Percentiles rank a stretch among this genome's conserved stretches.
These are phyloP conservation scores for Selene dorsalis DNA, from an alignment of 2,797 vertebrate species.

Conservation along the genomic window DNA sequence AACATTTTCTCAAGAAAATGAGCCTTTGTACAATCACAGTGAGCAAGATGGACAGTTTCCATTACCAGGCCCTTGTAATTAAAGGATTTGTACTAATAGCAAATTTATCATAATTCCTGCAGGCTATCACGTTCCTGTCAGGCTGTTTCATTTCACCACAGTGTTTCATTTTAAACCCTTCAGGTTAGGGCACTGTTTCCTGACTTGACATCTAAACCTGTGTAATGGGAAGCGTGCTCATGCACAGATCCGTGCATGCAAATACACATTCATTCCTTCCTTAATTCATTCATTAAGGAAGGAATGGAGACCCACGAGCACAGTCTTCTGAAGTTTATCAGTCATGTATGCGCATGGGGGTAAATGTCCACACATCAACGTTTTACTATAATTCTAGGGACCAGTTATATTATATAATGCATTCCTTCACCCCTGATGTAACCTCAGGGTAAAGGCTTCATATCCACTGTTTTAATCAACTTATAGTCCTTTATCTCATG, in stretches of 20 bases:
- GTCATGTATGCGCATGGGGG: no score
- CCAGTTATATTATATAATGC: no score
- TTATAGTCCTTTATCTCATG: no score
- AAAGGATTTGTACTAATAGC: slow-evolving; percentile 82
- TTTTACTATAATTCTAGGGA: no score
- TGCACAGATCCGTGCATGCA: not conserved
- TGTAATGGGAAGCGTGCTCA: slow-evolving; percentile 50
- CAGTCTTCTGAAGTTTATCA: not conserved
- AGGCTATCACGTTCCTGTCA: slow-evolving; percentile 75
- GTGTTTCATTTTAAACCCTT: slow-evolving; percentile 76
- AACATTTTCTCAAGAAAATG: slow-evolving; percentile 76
- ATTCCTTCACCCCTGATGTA: no score
- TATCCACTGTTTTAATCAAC: no score
- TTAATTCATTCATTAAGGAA: not conserved
- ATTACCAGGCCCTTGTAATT: slow-evolving; percentile 82
- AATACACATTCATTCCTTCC: no score
- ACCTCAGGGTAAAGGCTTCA: no score
- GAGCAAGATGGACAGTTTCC: slow-evolving; percentile 82
- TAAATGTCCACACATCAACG: not conserved
- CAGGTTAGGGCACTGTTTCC: slow-evolving; percentile 67
- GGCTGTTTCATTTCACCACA: slow-evolving; percentile 73
- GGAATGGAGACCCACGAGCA: not conserved
- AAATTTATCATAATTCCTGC: slow-evolving; percentile 83
- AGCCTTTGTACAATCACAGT: slow-evolving; percentile 73
- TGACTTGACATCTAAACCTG: slow-evolving; percentile 67